Conservation (phyloP, 2,113 vertebrate genomes). For the Rhombomys opimus region DNA sequence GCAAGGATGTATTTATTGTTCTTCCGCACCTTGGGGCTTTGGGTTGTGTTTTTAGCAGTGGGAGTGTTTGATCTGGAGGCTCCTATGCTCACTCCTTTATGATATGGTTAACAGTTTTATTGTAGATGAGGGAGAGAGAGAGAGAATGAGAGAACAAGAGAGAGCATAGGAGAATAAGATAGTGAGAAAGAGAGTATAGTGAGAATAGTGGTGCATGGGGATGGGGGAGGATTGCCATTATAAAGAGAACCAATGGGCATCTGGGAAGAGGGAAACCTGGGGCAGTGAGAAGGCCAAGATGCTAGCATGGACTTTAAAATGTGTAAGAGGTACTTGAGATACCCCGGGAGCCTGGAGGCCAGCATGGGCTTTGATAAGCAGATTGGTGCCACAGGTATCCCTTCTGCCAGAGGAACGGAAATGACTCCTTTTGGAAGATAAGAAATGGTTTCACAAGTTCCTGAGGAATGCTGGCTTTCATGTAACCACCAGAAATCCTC, state of each 20-base stretch:
- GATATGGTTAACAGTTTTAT: background rate
- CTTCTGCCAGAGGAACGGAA: background rate
- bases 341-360: background rate
- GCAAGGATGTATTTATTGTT: background rate
- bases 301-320: background rate
- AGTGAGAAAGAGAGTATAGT: background rate
- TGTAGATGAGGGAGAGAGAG: background rate
- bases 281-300: background rate
- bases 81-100: background rate
- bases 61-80: background rate
- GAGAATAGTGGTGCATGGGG: too few relatives aligned
- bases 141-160: background rate
- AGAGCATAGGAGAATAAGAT: background rate
- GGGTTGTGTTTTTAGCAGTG: background rate
- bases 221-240: background rate
- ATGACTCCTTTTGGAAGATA: background rate
- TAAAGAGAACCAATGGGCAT: background rate
- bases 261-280: background rate
- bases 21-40: background rate
- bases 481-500: background rate
- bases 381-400: background rate
- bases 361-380: background rate
- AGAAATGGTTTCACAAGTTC: background rate
- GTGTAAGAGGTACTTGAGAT: background rate
- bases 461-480: background rate